phyloP scores from a whole-genome alignment of 2,888 invertebrate genomes.

The Hypsopygia costalis region DNA sequence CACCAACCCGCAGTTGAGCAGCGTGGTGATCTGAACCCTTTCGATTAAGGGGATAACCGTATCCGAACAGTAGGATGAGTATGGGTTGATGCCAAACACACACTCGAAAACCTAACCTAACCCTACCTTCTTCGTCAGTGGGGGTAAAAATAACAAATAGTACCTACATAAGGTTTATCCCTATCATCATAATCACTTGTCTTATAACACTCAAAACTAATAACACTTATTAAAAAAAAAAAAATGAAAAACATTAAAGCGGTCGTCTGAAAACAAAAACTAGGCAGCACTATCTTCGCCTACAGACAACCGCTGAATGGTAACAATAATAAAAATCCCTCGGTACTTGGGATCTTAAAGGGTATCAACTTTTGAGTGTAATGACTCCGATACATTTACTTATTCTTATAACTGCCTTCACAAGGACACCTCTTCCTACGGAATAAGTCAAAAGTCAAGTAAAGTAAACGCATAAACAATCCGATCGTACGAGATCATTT shows the following conservation, averaged over 20 bases:
- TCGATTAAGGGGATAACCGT: too few relatives aligned
- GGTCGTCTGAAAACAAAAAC: neutral
- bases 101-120: neutral
- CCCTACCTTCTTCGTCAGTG: too few relatives aligned
- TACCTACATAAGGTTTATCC: neutral
- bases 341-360: neutral
- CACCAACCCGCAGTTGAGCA: too few relatives aligned
- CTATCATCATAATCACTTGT: neutral
- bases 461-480: too few relatives aligned
- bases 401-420: slow-evolving; percentile 1
- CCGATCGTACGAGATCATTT: too few relatives aligned
- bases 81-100: too few relatives aligned
- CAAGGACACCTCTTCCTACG: slow-evolving; percentile 1
- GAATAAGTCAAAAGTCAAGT: slow-evolving; percentile 3
- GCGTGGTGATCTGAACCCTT: too few relatives aligned
- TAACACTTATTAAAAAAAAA: neutral
- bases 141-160: too few relatives aligned
- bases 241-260: too few relatives aligned
- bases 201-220: neutral
- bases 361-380: neutral
- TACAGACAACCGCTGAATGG: slow-evolving; percentile 2
- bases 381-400: slow-evolving; percentile 1
- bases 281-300: neutral
- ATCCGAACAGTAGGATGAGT: too few relatives aligned
- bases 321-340: neutral